These are phyloP conservation scores for Bellardia pandia DNA, from an alignment of 2,888 invertebrate species.

Conservation along the genomic window DNA sequence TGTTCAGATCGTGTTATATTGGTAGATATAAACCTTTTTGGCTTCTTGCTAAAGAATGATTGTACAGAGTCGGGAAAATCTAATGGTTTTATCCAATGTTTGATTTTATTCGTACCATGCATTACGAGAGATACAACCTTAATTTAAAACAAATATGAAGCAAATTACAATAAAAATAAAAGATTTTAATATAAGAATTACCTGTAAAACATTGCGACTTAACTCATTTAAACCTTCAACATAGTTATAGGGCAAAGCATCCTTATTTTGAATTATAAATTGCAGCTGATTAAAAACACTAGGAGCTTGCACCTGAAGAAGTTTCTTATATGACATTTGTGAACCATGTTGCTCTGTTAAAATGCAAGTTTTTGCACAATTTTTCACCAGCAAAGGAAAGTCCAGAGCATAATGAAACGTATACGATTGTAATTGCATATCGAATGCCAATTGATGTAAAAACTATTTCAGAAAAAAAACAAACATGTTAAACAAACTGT, in stretches of 20 bases:
- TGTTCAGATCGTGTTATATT: constrained; percentile 80
- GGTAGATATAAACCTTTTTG: constrained; percentile 79
- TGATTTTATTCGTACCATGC: constrained; percentile 80
- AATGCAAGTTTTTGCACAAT: constrained; percentile 76
- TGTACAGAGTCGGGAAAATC: constrained; percentile 80
- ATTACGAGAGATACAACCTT: constrained; percentile 80
- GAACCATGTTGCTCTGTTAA: constrained; percentile 85
- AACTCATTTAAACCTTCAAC: constrained; percentile 89
- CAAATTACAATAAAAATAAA: background rate
- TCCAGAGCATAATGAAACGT: constrained; percentile 93
- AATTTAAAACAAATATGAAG: constrained; percentile 69
- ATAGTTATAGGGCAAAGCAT: constrained; percentile 88
- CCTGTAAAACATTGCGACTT: constrained; percentile 90
- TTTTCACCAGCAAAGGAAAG: constrained; percentile 88
- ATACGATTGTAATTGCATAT: constrained; percentile 89
- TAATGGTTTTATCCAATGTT: constrained; percentile 81
- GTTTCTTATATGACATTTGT: constrained; percentile 86
- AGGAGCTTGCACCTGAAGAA: constrained; percentile 84
- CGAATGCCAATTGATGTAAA: constrained; percentile 90
- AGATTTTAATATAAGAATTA: constrained; percentile 79
- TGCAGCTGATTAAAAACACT: constrained; percentile 90
- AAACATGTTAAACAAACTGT: constrained; percentile 4
- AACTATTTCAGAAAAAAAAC: constrained; percentile 83
- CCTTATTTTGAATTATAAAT: constrained; percentile 86
- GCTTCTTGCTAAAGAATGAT: constrained; percentile 76